Evolutionary conservation across 2,888 invertebrate genomes (phyloP).

Genomic region (Ypsolopha scabrella): DNA sequence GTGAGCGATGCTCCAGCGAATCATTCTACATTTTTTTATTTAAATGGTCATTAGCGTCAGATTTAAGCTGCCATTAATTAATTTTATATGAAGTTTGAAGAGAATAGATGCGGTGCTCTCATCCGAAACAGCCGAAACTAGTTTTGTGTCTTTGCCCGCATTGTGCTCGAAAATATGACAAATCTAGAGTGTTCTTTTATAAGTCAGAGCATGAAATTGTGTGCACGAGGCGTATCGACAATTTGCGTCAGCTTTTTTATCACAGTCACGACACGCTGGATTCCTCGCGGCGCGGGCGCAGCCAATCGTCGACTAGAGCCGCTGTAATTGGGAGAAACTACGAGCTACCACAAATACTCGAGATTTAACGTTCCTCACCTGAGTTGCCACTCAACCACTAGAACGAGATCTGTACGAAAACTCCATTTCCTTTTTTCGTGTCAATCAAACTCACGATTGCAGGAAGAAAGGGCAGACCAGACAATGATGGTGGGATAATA

Average conservation of each 20-base stretch:
- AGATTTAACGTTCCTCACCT: constrained; percentile 44
- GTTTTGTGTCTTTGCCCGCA: constrained; percentile 18
- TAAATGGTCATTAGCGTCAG: constrained; percentile 40
- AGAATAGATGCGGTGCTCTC: constrained; percentile 1
- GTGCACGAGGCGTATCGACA: constrained; percentile 68
- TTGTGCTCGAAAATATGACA: constrained; percentile 54
- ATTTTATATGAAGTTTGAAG: constrained; percentile 15
- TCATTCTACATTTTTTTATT: constrained; percentile 20
- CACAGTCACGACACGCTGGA: constrained; percentile 66
- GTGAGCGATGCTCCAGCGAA: constrained; percentile 17
- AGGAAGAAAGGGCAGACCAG: neutral
- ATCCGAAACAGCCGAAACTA: constrained; percentile 15
- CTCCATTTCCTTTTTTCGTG: neutral
- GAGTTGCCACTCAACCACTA: constrained; percentile 5
- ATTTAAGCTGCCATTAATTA: constrained; percentile 35
- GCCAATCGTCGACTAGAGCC: constrained; percentile 61
- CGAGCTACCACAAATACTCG: constrained; percentile 55
- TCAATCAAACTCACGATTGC: neutral
- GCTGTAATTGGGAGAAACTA: constrained; percentile 68
- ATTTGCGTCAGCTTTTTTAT: constrained; percentile 69
- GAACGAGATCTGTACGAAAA: neutral
- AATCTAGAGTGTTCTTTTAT: constrained; percentile 54
- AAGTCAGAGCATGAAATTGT: constrained; percentile 65
- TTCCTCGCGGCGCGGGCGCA: constrained; percentile 46
- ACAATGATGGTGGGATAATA: constrained; percentile 38